Base-by-base conservation (phyloP, 2,113 vertebrate species). In the Lutjanus erythropterus region DNA sequence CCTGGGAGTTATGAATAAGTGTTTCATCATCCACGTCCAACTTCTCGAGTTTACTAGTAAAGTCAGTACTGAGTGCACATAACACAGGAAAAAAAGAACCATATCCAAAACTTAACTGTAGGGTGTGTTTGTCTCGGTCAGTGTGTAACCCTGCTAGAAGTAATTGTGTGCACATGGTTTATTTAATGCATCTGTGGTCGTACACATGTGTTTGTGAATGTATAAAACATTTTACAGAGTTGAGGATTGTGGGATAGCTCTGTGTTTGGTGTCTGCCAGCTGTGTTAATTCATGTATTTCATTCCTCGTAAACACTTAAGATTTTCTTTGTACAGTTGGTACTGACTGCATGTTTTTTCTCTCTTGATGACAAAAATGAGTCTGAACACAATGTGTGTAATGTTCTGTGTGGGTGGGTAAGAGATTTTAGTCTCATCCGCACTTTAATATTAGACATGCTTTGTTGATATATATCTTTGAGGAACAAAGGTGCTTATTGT, bases 101-200 rank as follows among this genome's bases (percentile, higher is more conserved):
- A 46, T n/a, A 27, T 25, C 33, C 16, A 25, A n/a, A n/a, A 35
- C 39, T n/a, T 3, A 23, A 78, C 7, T 18, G 7, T 19, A 46
- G 29, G 35, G n/a, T 60, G 52, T 58, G 50, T 71, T 56, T 42
- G 33, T 33, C 52, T 58, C 2, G 5, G 55, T 23, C 46, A 25
- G 41, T 18, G 33, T 39, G 10, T 33, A 50, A 50, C 23, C 39
- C 2, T 5, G 39, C 75, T 33, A 39, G 29, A 47, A 11, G 31
- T 25, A 55, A 23, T 46, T 47, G 64, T 61, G 21, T 12, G 12
- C 25, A 21, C n/a, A 18, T 46, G 27, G 9, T 4, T 7, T 37
- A 27, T 49, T 25, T 46, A 55, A 27, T 53, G 35, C 5, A 19
- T 81, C 31, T 35, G 67, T 71, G 73, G 67, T 59, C 62, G 68